Base-by-base conservation (phyloP, 2,797 vertebrate species). In the Paramormyrops hopkinsi region DNA sequence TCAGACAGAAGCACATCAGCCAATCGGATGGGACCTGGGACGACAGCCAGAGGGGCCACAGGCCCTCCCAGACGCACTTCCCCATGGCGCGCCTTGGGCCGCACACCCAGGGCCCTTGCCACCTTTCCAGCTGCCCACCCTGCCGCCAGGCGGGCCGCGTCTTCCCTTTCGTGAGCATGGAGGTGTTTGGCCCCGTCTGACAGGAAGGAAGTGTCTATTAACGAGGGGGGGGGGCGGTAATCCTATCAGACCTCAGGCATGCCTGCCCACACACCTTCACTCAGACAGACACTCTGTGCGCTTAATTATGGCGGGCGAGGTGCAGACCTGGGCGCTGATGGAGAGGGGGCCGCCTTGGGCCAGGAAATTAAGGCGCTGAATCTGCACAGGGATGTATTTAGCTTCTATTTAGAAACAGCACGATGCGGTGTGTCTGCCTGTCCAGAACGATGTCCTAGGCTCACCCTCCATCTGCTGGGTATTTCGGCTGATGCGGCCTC, bases 171-270 rank as follows among this genome's bases (percentile, higher is more conserved):
- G 50, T 33, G 25, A 76, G 29, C 93, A 94, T 94, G 94, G 94
- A 95, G 94, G 93, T 94, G 95, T 95, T 95, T 94, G 93, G 95
- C 93, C 94, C 91, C 94, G 94, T 95, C 95, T 96, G 95, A 93
- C 92, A 95, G 95, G 95, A 96, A 96, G 95, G 95, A 96, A 96
- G 95, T 95, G 92, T 94, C 95, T 94, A 95, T 95, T 95, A 95
- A 95, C 93, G 90, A 90, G 95, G 91, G 93, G 93, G 95, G 93
- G 93, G 94, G 93, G 93, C 92, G 84, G 92, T 44, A 92, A 91
- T 69, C 41, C 92, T 93, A 92, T 94, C 94, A 93, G 95, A 94
- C 94, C 95, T 95, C 94, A 95, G 92, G 93, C 93, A 95, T 93
- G 93, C 94, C 87, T 89, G 93, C 92, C 93, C 93, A 92, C 94